Base-by-base conservation (phyloP, 2,888 invertebrate species). In the Andrena haemorrhoa region DNA sequence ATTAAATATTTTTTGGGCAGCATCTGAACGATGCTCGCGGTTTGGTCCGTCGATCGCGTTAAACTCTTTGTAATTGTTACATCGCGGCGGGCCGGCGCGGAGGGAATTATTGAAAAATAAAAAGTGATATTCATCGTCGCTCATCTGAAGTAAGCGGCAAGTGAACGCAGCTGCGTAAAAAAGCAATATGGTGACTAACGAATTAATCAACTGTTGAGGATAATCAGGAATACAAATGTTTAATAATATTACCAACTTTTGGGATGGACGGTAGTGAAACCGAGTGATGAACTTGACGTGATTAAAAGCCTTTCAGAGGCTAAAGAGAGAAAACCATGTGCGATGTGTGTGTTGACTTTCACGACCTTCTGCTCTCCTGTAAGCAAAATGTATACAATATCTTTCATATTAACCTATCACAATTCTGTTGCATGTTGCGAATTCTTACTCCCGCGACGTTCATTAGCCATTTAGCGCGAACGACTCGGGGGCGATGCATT, bases 301-400 rank as follows among this genome's bases (percentile, higher is more conserved):
- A 91, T 89, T 82, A 81, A 87, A 79, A 75, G 88, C 86, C 88
- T 75, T 76, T 85, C 76, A 60, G 69, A 71, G 89, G 88, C 87
- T 87, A 75, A 84, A 83, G 72, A 69, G 60, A 71, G 85, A 82
- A 93, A 86, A 95, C 94, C 94, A 97, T 97, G 98, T 98, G 98
- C 96, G 98, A 98, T 96, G 97, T 97, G 95, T 98, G 98, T 95
- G 97, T 97, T 94, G 98, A 98, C 95, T 97, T 98, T 95, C 96
- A 98, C 95, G 97, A 97, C 95, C 96, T 98, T 95, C 96, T 98
- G 94, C 96, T 97, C 94, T 96, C 96, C 92, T 97, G 97, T 97
- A 96, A 96, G 97, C 95, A 91, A 73, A 88, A 83, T 82, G 79
- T 86, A 86, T 84, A 88, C 86, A 86, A 79, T 84, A 77, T 47